Evolutionary conservation across 1,140 invertebrate species (phyloP).

Genomic region (Diorhabda elongata): DNA sequence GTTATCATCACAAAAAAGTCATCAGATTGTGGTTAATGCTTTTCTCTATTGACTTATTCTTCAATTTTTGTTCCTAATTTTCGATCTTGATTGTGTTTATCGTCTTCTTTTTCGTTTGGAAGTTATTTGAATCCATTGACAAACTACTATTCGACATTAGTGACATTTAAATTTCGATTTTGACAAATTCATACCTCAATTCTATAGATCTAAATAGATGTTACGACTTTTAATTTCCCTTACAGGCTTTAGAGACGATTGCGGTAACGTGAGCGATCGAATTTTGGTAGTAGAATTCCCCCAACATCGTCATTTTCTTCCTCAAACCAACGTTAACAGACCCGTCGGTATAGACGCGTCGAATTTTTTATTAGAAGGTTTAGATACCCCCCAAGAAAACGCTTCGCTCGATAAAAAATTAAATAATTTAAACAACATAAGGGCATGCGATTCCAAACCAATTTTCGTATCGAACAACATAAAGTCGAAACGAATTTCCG

Average conservation of each 20-base stretch:
- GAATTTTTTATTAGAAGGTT: conserved; percentile 30
- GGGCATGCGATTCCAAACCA: conserved; percentile 32
- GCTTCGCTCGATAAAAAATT: conserved; percentile 23
- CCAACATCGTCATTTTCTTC: conserved; percentile 36
- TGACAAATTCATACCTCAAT: too few relatives aligned
- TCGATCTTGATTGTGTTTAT: too few relatives aligned
- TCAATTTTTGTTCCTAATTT: too few relatives aligned
- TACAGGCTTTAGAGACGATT: conserved; percentile 64
- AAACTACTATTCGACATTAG: too few relatives aligned
- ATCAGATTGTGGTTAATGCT: too few relatives aligned
- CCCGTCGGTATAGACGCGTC: conserved; percentile 38
- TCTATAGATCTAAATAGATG: too few relatives aligned
- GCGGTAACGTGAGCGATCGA: conserved; percentile 72
- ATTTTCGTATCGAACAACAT: background rate
- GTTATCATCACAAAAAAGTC: too few relatives aligned
- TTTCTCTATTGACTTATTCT: too few relatives aligned
- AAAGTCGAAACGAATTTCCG: conserved; percentile 2
- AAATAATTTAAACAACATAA: conserved; percentile 41
- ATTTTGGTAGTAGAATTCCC: conserved; percentile 79
- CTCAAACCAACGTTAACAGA: conserved; percentile 37
- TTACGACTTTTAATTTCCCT: conserved; percentile 39
- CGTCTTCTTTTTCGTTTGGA: too few relatives aligned
- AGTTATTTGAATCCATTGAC: too few relatives aligned
- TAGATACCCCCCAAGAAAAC: conserved; percentile 32
- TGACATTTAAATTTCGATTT: too few relatives aligned